Percentiles rank a stretch among this genome's conserved stretches.
phyloP scores from a whole-genome alignment of 2,888 invertebrate species.

The Gasteruption jaculator region DNA sequence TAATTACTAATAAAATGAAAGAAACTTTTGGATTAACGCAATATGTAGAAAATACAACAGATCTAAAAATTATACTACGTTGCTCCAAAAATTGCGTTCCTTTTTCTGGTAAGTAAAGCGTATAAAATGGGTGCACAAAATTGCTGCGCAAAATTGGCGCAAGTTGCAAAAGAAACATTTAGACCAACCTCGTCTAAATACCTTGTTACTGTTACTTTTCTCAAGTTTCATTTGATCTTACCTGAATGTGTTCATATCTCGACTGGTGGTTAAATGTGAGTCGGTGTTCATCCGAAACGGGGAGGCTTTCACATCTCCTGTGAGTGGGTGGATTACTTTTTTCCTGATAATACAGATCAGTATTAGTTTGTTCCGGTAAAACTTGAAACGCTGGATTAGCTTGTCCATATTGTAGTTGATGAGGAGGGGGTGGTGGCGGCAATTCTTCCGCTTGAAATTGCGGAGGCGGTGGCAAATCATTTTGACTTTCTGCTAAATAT shows the following conservation, averaged over 20 bases:
- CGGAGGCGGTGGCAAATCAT: constrained; percentile 52
- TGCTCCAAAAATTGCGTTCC: too few species aligned
- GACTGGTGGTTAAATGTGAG: constrained; percentile 26
- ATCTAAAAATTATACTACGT: too few species aligned
- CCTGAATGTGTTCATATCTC: constrained; percentile 44
- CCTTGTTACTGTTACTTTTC: constrained; percentile 1
- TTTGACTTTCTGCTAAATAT: constrained; percentile 49
- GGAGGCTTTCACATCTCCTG: constrained; percentile 35
- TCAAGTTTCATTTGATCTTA: constrained; percentile 18
- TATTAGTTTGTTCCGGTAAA: constrained; percentile 22
- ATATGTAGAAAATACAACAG: too few species aligned
- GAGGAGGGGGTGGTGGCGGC: constrained; percentile 40
- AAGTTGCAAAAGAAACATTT: too few species aligned
- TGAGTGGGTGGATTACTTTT: constrained; percentile 24
- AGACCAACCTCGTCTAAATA: too few species aligned
- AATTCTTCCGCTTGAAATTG: constrained; percentile 38
- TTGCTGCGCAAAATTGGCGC: too few species aligned
- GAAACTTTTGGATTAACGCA: too few species aligned
- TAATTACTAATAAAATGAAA: too few species aligned
- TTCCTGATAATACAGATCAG: constrained; percentile 39
- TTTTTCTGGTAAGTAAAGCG: too few species aligned
- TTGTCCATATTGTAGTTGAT: constrained; percentile 37
- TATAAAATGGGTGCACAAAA: too few species aligned
- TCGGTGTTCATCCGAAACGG: constrained; percentile 31
- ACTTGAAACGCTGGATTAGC: constrained; percentile 40